Conservation (phyloP, 2,888 invertebrate genomes). For the Ormyrus labotus region DNA sequence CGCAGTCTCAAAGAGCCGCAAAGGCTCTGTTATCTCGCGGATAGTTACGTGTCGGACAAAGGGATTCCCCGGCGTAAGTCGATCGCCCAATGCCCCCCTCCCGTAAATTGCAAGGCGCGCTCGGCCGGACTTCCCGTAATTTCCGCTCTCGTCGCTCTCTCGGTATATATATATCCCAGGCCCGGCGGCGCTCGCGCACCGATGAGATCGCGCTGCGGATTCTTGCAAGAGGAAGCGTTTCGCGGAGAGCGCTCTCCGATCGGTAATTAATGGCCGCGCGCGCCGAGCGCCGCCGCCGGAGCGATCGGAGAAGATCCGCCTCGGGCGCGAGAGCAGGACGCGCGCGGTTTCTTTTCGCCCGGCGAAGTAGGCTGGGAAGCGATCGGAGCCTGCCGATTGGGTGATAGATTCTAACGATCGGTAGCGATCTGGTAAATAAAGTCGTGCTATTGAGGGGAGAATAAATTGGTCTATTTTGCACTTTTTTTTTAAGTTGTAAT, state of each 20-base stretch:
- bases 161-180: not conserved
- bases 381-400: not conserved
- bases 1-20: too few relatives aligned
- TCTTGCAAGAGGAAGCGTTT: slow-evolving; percentile 15
- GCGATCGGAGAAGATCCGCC: not conserved
- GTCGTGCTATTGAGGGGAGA: not conserved
- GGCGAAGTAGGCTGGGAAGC: too few relatives aligned
- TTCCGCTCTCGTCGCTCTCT: not conserved
- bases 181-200: not conserved
- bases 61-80: slow-evolving; percentile 1
- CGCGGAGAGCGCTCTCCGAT: not conserved
- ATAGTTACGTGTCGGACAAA: too few relatives aligned
- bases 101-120: slow-evolving; percentile 34
- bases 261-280: slow-evolving; percentile 32
- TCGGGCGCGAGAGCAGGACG: too few relatives aligned
- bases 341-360: too few relatives aligned
- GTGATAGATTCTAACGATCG: not conserved
- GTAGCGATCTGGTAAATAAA: not conserved
- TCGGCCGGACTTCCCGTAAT: slow-evolving; percentile 36
- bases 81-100: slow-evolving; percentile 15
- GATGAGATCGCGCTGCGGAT: slow-evolving; percentile 1
- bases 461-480: not conserved
- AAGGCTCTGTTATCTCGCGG: too few relatives aligned
- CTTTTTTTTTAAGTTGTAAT: not conserved
- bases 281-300: not conserved